phyloP scores from a whole-genome alignment of 2,888 invertebrate genomes.

The Heterodera filipjevi region DNA sequence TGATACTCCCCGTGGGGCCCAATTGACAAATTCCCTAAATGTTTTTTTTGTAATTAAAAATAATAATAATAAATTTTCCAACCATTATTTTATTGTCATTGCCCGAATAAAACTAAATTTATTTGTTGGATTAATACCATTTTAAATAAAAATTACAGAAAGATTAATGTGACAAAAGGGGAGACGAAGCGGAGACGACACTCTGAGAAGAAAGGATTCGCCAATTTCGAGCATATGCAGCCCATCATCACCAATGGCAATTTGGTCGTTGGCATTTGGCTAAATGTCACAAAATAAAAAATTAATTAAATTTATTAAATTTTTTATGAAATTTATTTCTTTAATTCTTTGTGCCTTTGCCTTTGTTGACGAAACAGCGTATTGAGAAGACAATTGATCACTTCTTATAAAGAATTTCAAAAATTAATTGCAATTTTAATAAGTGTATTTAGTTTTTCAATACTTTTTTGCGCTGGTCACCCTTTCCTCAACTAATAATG shows the following conservation, averaged over 20 bases:
- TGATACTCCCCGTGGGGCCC: constrained; percentile 43
- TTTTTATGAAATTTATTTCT: not conserved
- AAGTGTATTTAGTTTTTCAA: not conserved
- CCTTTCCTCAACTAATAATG: constrained; percentile 55
- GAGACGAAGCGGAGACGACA: constrained; percentile 13
- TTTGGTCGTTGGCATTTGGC: not conserved
- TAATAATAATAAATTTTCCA: too few species aligned
- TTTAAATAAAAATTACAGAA: constrained; percentile 4
- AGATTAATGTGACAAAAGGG: constrained; percentile 17
- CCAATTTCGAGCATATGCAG: not conserved
- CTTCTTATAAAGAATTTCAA: not conserved
- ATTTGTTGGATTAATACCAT: not conserved
- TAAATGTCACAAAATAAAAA: not conserved
- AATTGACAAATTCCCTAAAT: constrained; percentile 59
- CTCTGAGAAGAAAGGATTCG: constrained; percentile 22
- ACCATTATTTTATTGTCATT: not conserved
- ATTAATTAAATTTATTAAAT: not conserved
- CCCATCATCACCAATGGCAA: not conserved
- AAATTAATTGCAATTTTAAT: not conserved
- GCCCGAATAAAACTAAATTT: not conserved
- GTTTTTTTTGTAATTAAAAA: constrained; percentile 34
- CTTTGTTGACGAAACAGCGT: not conserved
- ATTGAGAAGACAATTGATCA: not conserved
- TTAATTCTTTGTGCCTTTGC: not conserved
- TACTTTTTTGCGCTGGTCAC: not conserved